A percentile compares a stretch with the other conserved stretches of the same genome.
Evolutionary conservation across 2,888 invertebrate species (phyloP).

Genomic region (Agrochola circellaris): DNA sequence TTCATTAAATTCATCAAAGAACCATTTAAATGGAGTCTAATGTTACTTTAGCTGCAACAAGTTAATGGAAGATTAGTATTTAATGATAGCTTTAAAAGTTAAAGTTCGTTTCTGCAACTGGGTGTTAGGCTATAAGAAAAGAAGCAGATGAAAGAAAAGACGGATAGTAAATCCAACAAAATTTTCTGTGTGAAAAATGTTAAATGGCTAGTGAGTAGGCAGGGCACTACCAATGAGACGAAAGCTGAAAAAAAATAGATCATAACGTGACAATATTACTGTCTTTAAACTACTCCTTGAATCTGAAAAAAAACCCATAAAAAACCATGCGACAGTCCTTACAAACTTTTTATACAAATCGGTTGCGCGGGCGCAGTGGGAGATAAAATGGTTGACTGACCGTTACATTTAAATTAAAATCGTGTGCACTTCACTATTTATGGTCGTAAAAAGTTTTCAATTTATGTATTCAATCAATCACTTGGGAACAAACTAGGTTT

Average conservation of each 20-base stretch:
- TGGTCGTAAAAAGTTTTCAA: slow-evolving; percentile 49
- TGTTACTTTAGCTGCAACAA: no score
- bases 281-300: neutral
- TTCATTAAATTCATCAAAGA: no score
- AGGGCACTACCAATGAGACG: no score
- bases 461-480: slow-evolving; percentile 46
- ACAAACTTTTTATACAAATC: slow-evolving; percentile 35
- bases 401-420: slow-evolving; percentile 64
- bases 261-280: neutral
- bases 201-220: neutral
- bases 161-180: no score
- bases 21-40: no score
- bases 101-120: no score
- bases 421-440: slow-evolving; percentile 39
- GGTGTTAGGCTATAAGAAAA: neutral
- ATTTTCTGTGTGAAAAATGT: neutral
- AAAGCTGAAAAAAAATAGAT: neutral
- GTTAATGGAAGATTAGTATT: no score
- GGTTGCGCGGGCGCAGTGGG: slow-evolving; percentile 39
- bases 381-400: slow-evolving; percentile 41
- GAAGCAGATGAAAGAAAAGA: neutral
- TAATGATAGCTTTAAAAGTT: no score
- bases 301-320: neutral
- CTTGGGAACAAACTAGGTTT: slow-evolving; percentile 16
- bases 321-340: slow-evolving; percentile 8